A percentile compares a stretch with the other conserved stretches of the same genome.
phyloP scores from a whole-genome alignment of 1,140 invertebrate species.

The Coboldia fuscipes region DNA sequence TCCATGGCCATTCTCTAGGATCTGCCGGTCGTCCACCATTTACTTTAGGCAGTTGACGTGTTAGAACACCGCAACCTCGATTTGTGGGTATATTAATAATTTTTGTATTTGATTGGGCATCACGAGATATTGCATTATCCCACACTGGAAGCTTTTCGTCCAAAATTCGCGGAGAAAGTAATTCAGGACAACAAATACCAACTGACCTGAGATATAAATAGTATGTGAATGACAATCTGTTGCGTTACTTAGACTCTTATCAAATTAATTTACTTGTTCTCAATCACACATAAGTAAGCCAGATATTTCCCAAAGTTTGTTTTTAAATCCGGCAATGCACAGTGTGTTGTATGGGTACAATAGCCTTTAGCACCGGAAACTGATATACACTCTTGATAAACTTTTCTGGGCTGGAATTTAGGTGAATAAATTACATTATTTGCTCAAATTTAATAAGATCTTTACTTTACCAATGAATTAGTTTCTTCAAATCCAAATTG shows the following conservation, averaged over 20 bases:
- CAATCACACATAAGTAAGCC: constrained; percentile 42
- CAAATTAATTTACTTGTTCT: constrained; percentile 25
- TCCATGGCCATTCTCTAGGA: constrained; percentile 62
- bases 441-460: too few relatives aligned
- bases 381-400: constrained; percentile 34
- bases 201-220: constrained; percentile 10
- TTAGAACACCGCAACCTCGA: constrained; percentile 42
- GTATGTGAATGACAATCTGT: not conserved
- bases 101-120: not conserved
- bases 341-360: constrained; percentile 39
- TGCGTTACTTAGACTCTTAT: not conserved
- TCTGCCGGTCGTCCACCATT: constrained; percentile 38
- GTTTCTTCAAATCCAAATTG: too few relatives aligned
- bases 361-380: constrained; percentile 32
- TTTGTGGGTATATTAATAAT: constrained; percentile 9
- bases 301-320: constrained; percentile 30
- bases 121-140: not conserved
- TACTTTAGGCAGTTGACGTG: constrained; percentile 27
- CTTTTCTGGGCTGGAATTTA: constrained; percentile 21
- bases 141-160: not conserved
- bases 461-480: too few relatives aligned
- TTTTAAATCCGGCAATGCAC: constrained; percentile 33
- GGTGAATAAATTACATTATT: too few relatives aligned
- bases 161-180: not conserved
- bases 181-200: constrained; percentile 17